A percentile compares a stretch with the other conserved stretches of the same genome.
phyloP scores from a whole-genome alignment of 2,797 vertebrate genomes.

The Antennarius maculatus region DNA sequence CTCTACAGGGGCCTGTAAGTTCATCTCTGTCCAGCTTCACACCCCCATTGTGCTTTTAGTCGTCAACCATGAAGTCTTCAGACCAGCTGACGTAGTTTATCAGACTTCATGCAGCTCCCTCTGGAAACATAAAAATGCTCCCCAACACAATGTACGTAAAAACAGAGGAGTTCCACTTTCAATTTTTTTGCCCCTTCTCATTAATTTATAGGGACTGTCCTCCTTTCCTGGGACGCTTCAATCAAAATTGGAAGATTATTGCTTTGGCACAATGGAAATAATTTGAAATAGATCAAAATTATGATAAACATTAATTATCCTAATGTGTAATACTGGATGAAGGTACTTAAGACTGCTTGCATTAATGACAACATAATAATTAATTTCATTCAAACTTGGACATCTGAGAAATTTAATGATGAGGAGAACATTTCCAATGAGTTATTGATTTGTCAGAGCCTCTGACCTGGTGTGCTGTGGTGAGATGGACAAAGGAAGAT shows the following conservation, averaged over 20 bases:
- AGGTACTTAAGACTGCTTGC: neutral
- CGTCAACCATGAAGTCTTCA: no score
- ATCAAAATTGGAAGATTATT: neutral
- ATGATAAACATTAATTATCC: neutral
- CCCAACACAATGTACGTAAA: neutral
- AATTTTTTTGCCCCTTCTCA: no score
- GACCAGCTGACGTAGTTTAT: neutral
- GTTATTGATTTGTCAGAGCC: constrained; percentile 52
- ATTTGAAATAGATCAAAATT: neutral
- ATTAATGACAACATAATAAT: constrained; percentile 11
- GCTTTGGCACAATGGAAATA: neutral
- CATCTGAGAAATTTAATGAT: constrained; percentile 1
- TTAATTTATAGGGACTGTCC: neutral
- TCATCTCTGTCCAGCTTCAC: no score
- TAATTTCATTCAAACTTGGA: constrained; percentile 13
- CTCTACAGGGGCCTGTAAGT: no score
- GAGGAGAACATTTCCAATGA: constrained; percentile 26
- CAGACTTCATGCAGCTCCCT: no score
- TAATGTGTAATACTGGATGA: neutral
- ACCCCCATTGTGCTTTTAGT: no score
- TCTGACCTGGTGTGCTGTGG: constrained; percentile 26
- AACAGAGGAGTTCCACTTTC: neutral
- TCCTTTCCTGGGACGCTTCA: neutral
- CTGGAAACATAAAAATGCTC: neutral
- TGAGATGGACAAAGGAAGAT: constrained; percentile 12